These are phyloP conservation scores for Neodiprion fabricii DNA, from an alignment of 1,140 invertebrate species.

Conservation along the genomic window DNA sequence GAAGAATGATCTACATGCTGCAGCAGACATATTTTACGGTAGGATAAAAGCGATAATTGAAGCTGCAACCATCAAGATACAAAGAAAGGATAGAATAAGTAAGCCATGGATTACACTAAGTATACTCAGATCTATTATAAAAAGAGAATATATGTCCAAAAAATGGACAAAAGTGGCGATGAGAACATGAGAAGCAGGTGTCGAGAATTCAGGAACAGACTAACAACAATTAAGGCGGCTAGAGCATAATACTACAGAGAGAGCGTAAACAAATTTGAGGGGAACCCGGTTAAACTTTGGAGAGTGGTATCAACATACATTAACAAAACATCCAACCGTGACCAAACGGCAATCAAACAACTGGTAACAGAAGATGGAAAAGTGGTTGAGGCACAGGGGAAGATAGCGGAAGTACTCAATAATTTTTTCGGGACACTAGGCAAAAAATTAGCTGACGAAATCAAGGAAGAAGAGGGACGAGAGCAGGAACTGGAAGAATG, in stretches of 20 bases:
- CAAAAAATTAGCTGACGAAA: neutral
- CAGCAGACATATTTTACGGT: too few species aligned
- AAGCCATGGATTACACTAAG: neutral
- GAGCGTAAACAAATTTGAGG: neutral
- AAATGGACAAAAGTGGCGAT: neutral
- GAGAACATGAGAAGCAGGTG: neutral
- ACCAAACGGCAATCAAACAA: neutral
- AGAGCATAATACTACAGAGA: constrained; percentile 11
- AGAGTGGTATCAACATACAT: neutral
- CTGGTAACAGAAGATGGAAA: neutral
- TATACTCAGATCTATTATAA: neutral
- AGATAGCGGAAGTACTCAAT: neutral
- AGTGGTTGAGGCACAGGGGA: neutral
- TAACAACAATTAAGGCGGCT: constrained; percentile 9
- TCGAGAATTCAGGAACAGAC: neutral
- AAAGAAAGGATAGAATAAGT: neutral
- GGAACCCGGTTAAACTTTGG: neutral
- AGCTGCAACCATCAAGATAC: neutral
- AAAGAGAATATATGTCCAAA: neutral
- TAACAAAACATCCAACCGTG: neutral
- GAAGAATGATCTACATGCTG: too few species aligned
- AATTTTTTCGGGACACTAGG: constrained; percentile 9
- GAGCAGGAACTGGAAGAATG: constrained; percentile 1
- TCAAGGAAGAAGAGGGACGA: neutral
- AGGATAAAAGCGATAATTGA: neutral